These are phyloP conservation scores for Drosophila sp. DNA, from an alignment of 1,140 invertebrate species.

Conservation along the genomic window DNA sequence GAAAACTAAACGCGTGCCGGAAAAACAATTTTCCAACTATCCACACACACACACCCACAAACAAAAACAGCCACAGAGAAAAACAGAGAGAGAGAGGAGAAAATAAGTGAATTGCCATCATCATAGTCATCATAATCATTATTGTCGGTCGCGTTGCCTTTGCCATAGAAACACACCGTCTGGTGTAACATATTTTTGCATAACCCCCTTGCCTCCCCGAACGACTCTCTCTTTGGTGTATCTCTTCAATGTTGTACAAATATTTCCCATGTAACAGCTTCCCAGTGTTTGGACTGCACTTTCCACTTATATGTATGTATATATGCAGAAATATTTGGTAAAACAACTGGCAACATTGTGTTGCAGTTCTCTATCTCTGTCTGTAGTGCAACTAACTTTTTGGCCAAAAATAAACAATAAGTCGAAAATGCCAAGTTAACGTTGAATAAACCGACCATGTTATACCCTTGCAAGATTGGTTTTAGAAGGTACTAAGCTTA, in stretches of 20 bases:
- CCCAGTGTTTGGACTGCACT: slow-evolving; percentile 44
- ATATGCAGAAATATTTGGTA: slow-evolving; percentile 4
- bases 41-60: slow-evolving; percentile 23
- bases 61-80: slow-evolving; percentile 26
- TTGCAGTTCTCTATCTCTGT: slow-evolving; percentile 3
- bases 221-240: not conserved
- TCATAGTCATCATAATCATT: slow-evolving; percentile 44
- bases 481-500: no score
- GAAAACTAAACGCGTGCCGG: slow-evolving; percentile 48
- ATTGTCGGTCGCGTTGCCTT: slow-evolving; percentile 16
- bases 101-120: slow-evolving; percentile 52
- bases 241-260: slow-evolving; percentile 62
- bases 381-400: slow-evolving; percentile 49
- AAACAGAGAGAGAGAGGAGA: not conserved
- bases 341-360: slow-evolving; percentile 54
- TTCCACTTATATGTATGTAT: slow-evolving; percentile 16
- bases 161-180: slow-evolving; percentile 17
- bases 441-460: not conserved
- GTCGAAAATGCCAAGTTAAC: not conserved
- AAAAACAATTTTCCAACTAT: slow-evolving; percentile 74
- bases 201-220: slow-evolving; percentile 36
- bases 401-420: slow-evolving; percentile 67
- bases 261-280: slow-evolving; percentile 74
- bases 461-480: not conserved
- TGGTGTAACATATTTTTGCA: slow-evolving; percentile 68